Evolutionary conservation across 2,113 vertebrate species (phyloP), one percentile per base, ranked within the genome.

Genomic region (Egretta garzetta): DNA sequence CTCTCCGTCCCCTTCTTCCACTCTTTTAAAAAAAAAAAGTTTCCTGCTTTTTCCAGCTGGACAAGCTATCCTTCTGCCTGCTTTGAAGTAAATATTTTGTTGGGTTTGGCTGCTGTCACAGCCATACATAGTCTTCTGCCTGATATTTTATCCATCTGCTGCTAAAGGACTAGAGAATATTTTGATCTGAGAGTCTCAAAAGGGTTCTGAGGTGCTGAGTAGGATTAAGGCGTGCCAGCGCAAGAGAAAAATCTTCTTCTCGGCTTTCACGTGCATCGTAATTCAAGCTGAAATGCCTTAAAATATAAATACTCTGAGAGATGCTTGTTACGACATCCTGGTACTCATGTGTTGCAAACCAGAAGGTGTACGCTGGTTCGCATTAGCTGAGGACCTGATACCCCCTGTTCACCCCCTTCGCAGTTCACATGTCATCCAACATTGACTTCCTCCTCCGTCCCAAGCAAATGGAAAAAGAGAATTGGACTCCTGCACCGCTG

Each of bases 1-100:
- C 58, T 45, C 82, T 83, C 77, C 39, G 30, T 55, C 60, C 50
- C 35, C 7, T 14, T 45, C 60, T 79, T 90, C 21, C 47, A 6
- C 50, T 62, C 50, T 74, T 73, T 41, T 6, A 27, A 55, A 84
- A 89, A 37, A 27, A 55, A 84, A 89, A 35, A n/a, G 4, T n/a
- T 93, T 96, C 95, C 93, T 96, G 91, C 59, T 68, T 81, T 94
- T 91, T 86, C 87, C 91, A 94, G 95, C 95, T 96, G 96, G 84
- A 94, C 80, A 89, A 3, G 7, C 47, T n/a, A 39, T 85, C 86
- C 95, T 87, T 86, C 86, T 86, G 86, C 77, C 87, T 93, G 85
- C 96, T 96, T 90, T 87, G 95, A 95, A 94, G 77, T 80, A 94
- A 95, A 96, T 43, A 30, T 87, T 71, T 95, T 96, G 91, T 94